Evolutionary conservation across 92 coral and sea anemone species (phyloP), one percentile per base, ranked within the genome.

Genomic region (Heliopora coerulea): DNA sequence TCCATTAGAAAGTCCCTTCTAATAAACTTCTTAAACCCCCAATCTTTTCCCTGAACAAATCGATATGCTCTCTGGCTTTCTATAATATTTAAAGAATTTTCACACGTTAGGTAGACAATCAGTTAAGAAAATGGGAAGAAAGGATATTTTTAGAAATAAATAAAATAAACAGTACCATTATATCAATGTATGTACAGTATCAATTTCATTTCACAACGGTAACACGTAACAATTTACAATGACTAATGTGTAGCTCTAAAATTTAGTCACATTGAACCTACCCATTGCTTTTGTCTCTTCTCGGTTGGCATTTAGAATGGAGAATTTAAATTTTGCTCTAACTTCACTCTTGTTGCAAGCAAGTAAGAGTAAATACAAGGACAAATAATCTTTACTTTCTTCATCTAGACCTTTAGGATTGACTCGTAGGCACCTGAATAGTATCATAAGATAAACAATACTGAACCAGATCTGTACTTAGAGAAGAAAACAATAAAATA

Each of bases 231-330:
- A n/a, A n/a, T n/a, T n/a, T n/a, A n/a, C n/a, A n/a, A n/a, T n/a
- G n/a, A n/a, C n/a, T n/a, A n/a, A n/a, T n/a, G n/a, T n/a, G n/a
- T n/a, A n/a, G n/a, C n/a, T n/a, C n/a, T n/a, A n/a, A n/a, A n/a
- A n/a, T n/a, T n/a, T n/a, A 46, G 17, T 8, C 15, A 15, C 12
- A 6, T 46, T 15, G n/a, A 8, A 46, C 52, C 52, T 46, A 95
- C 99, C 99, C 99, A 95, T 95, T 56, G 99, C 99, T 61, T 95
- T 95, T 21, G 99, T 95, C 75, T 95, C 99, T 56, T 95, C 99
- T 74, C 99, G 81, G 82, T 90, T 95, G 24, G 99, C 99, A 84
- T 95, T 93, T 37, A 93, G 69, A 64, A 93, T 93, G 56, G 98
- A 93, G 84, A 93, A 93, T 76, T 93, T 93, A 82, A 93, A 93